A percentile compares a stretch with the other conserved stretches of the same genome.
Evolutionary conservation across 2,888 invertebrate species (phyloP).

Genomic region (Loripinus fragilis): DNA sequence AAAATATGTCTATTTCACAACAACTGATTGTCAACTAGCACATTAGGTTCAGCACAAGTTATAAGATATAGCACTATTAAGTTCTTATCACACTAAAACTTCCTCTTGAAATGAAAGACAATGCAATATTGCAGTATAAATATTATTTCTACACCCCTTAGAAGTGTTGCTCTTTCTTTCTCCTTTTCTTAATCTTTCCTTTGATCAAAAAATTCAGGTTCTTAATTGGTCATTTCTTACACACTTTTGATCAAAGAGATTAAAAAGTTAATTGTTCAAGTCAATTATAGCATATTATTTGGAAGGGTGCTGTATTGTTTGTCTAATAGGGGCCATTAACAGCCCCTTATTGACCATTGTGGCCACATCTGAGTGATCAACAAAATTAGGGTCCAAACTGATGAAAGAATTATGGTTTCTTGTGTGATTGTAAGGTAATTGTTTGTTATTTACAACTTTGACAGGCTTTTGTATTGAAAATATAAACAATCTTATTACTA

Average conservation of each 20-base stretch:
- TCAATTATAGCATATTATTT: background rate
- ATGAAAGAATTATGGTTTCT: conserved; percentile 1
- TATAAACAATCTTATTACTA: background rate
- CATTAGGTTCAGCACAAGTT: conserved; percentile 2
- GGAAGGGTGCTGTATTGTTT: conserved; percentile 9
- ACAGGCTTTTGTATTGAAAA: conserved; percentile 9
- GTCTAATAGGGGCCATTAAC: conserved; percentile 15
- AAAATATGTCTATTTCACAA: background rate
- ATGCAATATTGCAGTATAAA: background rate
- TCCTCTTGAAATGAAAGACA: background rate
- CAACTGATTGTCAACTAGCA: background rate
- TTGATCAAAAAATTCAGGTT: background rate
- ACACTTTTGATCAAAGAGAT: conserved; percentile 16
- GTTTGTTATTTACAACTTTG: conserved; percentile 1
- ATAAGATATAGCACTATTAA: conserved; percentile 3
- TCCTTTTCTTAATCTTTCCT: background rate
- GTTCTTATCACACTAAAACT: background rate
- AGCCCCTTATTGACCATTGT: background rate
- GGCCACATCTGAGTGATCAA: conserved; percentile 1
- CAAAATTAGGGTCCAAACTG: conserved; percentile 21
- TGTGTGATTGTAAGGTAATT: background rate
- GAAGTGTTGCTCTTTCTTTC: conserved; percentile 4
- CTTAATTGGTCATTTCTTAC: conserved; percentile 14
- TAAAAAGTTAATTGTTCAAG: background rate
- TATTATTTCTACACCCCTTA: background rate